Percentiles rank a stretch among this genome's conserved stretches.
phyloP scores from a whole-genome alignment of 1,140 invertebrate species.

The Diorhabda carinulata region DNA sequence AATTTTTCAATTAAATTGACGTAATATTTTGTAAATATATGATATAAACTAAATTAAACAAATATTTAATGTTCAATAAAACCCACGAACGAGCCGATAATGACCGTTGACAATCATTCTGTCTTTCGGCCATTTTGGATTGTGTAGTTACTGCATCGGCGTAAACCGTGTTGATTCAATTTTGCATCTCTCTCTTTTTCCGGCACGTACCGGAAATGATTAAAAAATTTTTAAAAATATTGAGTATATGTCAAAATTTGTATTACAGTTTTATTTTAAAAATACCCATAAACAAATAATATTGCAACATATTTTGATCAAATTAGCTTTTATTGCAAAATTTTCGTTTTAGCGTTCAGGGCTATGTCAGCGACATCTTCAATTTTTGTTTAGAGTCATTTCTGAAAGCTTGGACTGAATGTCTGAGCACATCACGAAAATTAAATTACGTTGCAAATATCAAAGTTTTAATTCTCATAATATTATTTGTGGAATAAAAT shows the following conservation, averaged over 20 bases:
- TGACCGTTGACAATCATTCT: neutral
- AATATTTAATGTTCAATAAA: neutral
- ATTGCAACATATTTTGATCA: slow-evolving; percentile 11
- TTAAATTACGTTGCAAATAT: slow-evolving; percentile 26
- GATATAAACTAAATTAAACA: neutral
- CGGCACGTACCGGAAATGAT: slow-evolving; percentile 30
- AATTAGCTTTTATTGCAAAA: slow-evolving; percentile 12
- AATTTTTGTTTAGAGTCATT: slow-evolving; percentile 22
- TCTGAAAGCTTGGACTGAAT: slow-evolving; percentile 30
- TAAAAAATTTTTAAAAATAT: slow-evolving; percentile 20
- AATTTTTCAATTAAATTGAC: too few species aligned
- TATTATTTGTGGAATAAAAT: slow-evolving; percentile 6
- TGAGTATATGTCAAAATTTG: slow-evolving; percentile 17
- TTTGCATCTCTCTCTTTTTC: slow-evolving; percentile 27
- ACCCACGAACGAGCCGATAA: neutral
- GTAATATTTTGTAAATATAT: too few species aligned
- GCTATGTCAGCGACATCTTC: slow-evolving; percentile 33
- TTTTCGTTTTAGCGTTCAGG: slow-evolving; percentile 17
- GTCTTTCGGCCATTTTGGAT: slow-evolving; percentile 8
- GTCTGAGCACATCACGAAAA: slow-evolving; percentile 27
- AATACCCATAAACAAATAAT: slow-evolving; percentile 13
- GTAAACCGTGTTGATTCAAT: neutral
- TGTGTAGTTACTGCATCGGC: neutral
- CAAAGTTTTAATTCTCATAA: slow-evolving; percentile 23
- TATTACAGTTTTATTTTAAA: slow-evolving; percentile 7